Base-by-base conservation (phyloP, 2,113 vertebrate genomes). In the Anolis sagrei region DNA sequence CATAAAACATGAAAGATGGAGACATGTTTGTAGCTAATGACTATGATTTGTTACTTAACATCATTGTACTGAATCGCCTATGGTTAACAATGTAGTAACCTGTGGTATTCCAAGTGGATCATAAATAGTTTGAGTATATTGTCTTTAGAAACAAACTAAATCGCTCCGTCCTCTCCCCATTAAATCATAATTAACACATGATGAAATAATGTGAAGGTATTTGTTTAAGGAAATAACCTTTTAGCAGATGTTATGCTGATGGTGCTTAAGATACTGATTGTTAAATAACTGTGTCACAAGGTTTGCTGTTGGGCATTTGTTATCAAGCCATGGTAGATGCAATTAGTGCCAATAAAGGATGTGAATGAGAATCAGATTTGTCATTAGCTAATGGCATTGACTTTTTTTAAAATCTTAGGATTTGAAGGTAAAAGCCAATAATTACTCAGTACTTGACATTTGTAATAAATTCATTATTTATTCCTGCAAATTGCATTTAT, bases 1-100 rank as follows among this genome's bases (percentile, higher is more conserved):
- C 14, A 66, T 89, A 25, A 91, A 88, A 64, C 84, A 64, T 61
- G 77, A 87, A 88, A 89, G 11, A 1, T 44, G 27, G 77, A 76
- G 6, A 4, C 51, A 83, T 21, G 91, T 87, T 32, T 75, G 23
- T 90, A n/a, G 27, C 79, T 27, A 85, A 74, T 79, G 10, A 76
- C 83, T 87, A 76, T 7, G 70, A 23, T 91, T 39, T 73, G 79
- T 61, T 82, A 91, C 69, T 36, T 64, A 69, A 78, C 78, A 81
- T 84, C 44, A 48, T 66, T 23, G 36, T 76, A 62, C 76, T 58
- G 4, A 4, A 58, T 58, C 61, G 48, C 3, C 21, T 49, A 4
- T 51, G 64, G 9, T 81, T 76, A 84, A 36, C 13, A 51, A 9
- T 34, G 21, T 76, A 44, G 44, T 36, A 76, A 5, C 23, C 16